phyloP scores from a whole-genome alignment of 2,113 vertebrate genomes.

The Spea multiplicata region DNA sequence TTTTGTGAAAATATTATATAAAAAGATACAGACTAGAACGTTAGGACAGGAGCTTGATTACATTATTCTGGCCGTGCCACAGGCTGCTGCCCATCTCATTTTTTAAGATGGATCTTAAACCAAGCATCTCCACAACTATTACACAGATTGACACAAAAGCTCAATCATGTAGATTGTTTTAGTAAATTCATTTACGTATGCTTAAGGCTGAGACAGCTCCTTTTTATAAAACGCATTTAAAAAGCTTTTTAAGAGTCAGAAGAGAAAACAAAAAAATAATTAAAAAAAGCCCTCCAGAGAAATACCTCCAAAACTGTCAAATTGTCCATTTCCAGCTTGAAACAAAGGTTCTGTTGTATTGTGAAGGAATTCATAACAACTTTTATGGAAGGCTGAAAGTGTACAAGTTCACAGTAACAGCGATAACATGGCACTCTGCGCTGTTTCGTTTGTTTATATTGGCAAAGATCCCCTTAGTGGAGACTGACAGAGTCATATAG shows the following conservation, averaged over 20 bases:
- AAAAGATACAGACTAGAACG: too few species aligned
- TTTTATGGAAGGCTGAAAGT: slow-evolving; percentile 74
- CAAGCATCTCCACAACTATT: too few species aligned
- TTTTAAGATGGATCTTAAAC: too few species aligned
- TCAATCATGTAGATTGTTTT: too few species aligned
- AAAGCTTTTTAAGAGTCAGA: slow-evolving; percentile 49
- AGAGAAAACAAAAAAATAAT: slow-evolving; percentile 26
- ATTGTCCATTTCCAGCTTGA: slow-evolving; percentile 62
- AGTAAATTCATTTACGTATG: too few species aligned
- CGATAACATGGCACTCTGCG: slow-evolving; percentile 75
- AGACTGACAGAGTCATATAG: slow-evolving; percentile 69
- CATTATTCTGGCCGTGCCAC: too few species aligned
- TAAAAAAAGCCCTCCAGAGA: slow-evolving; percentile 60
- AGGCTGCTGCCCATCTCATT: too few species aligned
- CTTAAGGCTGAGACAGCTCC: too few species aligned
- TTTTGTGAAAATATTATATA: too few species aligned
- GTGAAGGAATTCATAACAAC: slow-evolving; percentile 77
- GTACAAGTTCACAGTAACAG: slow-evolving; percentile 75
- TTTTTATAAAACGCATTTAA: slow-evolving; percentile 46
- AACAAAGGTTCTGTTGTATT: slow-evolving; percentile 77
- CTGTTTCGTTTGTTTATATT: slow-evolving; percentile 84
- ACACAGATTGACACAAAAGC: too few species aligned
- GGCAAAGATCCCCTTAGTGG: slow-evolving; percentile 73
- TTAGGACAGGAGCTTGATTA: too few species aligned
- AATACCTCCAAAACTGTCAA: slow-evolving; percentile 74